phyloP scores from a whole-genome alignment of 2,113 vertebrate species.

The Lampris incognitus region DNA sequence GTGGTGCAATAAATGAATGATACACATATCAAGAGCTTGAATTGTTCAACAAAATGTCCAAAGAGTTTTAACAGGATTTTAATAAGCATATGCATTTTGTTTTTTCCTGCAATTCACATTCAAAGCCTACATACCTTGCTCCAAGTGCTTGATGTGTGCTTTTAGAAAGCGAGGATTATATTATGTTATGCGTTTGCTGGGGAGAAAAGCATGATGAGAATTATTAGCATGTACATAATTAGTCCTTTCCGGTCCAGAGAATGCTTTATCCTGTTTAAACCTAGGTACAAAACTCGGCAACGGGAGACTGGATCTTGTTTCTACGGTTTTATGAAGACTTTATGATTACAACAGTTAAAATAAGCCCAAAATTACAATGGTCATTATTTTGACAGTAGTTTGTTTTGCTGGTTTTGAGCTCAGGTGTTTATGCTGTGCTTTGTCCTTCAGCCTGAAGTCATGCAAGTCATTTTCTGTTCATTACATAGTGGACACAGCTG shows the following conservation, averaged over 20 bases:
- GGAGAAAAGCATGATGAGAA: constrained; percentile 1
- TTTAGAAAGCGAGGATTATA: constrained; percentile 43
- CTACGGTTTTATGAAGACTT: background rate
- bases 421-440: too few relatives aligned
- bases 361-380: background rate
- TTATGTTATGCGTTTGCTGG: constrained; percentile 60
- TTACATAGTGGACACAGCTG: too few relatives aligned
- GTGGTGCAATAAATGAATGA: constrained; percentile 79
- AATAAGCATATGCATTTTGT: constrained; percentile 44
- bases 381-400: too few relatives aligned
- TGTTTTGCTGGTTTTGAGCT: too few relatives aligned
- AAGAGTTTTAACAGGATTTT: constrained; percentile 6
- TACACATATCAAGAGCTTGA: constrained; percentile 62
- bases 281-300: background rate
- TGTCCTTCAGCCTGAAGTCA: too few relatives aligned
- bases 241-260: background rate
- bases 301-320: background rate
- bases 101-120: background rate
- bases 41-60: constrained; percentile 22
- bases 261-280: constrained; percentile 1
- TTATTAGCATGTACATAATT: constrained; percentile 32
- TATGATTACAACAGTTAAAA: constrained; percentile 10
- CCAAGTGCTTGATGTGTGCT: constrained; percentile 51
- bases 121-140: constrained; percentile 19
- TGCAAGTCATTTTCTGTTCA: too few relatives aligned